Evolutionary conservation across 2,888 invertebrate species (phyloP).

Genomic region (Drosophila incognita): DNA sequence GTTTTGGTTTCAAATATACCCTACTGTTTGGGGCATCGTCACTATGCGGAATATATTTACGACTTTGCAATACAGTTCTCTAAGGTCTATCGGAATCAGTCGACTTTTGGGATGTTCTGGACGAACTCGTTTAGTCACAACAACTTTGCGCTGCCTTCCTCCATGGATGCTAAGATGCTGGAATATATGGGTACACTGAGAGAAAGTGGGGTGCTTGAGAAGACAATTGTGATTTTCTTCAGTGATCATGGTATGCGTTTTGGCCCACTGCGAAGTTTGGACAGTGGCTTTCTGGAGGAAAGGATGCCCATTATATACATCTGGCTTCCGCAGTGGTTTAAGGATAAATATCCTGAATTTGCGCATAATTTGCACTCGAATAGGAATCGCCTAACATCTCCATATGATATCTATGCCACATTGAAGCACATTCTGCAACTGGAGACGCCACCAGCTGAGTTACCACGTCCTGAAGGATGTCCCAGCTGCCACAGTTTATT

Average conservation of each 20-base stretch:
- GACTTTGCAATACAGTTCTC: conserved; percentile 89
- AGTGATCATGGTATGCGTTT: conserved; percentile 93
- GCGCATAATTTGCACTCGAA: conserved; percentile 87
- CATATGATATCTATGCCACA: conserved; percentile 59
- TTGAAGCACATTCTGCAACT: conserved; percentile 52
- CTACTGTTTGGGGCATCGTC: conserved; percentile 87
- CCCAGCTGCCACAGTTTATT: conserved; percentile 89
- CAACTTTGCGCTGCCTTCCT: conserved; percentile 87
- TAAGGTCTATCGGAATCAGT: conserved; percentile 86
- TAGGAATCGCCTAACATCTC: conserved; percentile 87
- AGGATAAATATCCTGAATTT: conserved; percentile 86
- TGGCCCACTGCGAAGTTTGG: conserved; percentile 88
- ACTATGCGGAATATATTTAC: conserved; percentile 89
- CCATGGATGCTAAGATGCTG: conserved; percentile 88
- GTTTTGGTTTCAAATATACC: conserved; percentile 85
- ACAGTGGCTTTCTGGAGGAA: conserved; percentile 91
- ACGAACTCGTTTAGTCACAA: conserved; percentile 91
- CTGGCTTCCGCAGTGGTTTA: conserved; percentile 88
- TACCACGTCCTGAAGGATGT: conserved; percentile 85
- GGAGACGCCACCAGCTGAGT: conserved; percentile 30
- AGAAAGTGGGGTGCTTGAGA: conserved; percentile 87
- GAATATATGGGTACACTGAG: conserved; percentile 87
- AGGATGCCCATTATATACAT: conserved; percentile 90
- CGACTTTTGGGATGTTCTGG: conserved; percentile 92
- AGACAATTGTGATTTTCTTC: conserved; percentile 89